Percentiles rank a stretch among this genome's conserved stretches.
These are phyloP conservation scores for Anableps anableps DNA, from an alignment of 2,797 vertebrate genomes.

Conservation along the genomic window DNA sequence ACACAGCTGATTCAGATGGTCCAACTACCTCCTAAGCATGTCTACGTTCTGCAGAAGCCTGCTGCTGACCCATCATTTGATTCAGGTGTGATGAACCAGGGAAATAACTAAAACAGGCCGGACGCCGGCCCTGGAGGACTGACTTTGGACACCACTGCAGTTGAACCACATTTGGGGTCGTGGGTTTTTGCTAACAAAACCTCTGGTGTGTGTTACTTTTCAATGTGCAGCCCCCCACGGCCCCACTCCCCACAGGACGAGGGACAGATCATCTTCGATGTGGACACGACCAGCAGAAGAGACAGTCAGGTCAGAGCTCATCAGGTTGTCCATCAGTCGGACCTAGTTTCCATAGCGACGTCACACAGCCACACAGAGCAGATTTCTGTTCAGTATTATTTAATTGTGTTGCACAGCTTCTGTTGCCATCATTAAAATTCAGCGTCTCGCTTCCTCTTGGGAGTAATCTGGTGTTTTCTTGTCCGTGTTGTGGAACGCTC, in stretches of 20 bases:
- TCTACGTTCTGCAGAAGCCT: too few relatives aligned
- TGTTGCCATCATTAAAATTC: background rate
- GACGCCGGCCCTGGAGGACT: too few relatives aligned
- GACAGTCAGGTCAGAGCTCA: slow-evolving; percentile 78
- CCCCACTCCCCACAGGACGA: slow-evolving; percentile 94
- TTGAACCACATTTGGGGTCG: background rate
- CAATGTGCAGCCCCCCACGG: slow-evolving; percentile 79
- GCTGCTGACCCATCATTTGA: too few relatives aligned
- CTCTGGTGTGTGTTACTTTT: background rate
- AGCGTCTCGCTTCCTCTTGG: background rate
- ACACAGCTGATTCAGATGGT: too few relatives aligned
- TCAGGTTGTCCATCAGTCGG: slow-evolving; percentile 16
- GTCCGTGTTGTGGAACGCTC: background rate
- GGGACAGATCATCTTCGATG: slow-evolving; percentile 96
- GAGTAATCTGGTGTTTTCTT: background rate
- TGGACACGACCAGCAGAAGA: slow-evolving; percentile 89
- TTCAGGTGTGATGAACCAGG: too few relatives aligned
- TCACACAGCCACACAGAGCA: slow-evolving; percentile 11
- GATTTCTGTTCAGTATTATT: background rate
- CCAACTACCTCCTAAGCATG: too few relatives aligned
- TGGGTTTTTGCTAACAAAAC: background rate
- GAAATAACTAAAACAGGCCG: too few relatives aligned
- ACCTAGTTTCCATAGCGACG: slow-evolving; percentile 54
- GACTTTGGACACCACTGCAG: too few relatives aligned
- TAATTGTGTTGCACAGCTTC: background rate